These are phyloP conservation scores for Aselliscus stoliczkanus DNA, from an alignment of 2,797 vertebrate species.

Conservation along the genomic window DNA sequence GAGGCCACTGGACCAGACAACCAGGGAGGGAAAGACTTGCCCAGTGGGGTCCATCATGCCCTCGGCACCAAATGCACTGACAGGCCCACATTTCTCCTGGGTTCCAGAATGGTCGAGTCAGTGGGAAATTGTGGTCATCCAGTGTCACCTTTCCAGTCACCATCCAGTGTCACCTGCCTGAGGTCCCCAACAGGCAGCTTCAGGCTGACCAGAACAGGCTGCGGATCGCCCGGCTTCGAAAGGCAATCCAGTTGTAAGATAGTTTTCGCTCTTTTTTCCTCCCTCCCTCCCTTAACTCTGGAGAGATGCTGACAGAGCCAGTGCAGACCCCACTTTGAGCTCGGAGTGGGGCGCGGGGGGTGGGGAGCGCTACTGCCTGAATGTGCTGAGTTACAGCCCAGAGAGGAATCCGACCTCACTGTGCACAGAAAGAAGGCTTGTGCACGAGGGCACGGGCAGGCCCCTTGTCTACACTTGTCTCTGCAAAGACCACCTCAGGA, in stretches of 20 bases:
- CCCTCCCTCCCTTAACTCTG: background rate
- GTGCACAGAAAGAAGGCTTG: background rate
- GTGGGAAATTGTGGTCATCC: background rate
- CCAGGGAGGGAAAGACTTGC: background rate
- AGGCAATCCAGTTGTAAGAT: background rate
- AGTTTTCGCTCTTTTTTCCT: background rate
- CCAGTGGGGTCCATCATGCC: background rate
- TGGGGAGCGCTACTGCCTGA: background rate
- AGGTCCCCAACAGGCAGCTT: background rate
- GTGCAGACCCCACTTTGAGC: too few species aligned
- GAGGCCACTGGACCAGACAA: too few species aligned
- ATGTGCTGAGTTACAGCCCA: fast-evolving
- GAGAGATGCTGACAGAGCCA: background rate
- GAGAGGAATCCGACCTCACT: fast-evolving
- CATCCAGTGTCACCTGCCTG: too few species aligned
- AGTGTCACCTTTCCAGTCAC: background rate
- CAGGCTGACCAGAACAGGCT: fast-evolving
- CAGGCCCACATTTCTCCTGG: background rate
- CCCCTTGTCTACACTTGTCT: background rate
- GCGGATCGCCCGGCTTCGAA: background rate
- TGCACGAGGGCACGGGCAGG: fast-evolving
- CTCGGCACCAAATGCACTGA: fast-evolving
- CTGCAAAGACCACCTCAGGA: background rate
- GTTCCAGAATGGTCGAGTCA: background rate
- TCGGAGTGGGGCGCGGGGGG: too few species aligned